Evolutionary conservation across 1,140 invertebrate species (phyloP), one percentile per base, ranked within the genome.

Genomic region (Anastatus disparis): DNA sequence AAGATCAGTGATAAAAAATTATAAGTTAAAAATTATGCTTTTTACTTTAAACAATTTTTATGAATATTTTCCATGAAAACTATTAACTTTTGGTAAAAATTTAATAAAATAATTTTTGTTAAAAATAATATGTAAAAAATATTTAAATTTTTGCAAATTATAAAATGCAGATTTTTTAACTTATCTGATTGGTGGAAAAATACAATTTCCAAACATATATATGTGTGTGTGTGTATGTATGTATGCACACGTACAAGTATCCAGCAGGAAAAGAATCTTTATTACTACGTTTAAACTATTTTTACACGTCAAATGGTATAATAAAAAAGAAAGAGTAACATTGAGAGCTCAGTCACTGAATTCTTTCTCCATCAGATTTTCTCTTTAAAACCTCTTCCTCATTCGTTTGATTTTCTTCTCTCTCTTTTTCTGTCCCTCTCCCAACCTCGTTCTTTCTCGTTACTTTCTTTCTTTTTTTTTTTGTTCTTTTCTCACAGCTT

Each of bases 261-360:
- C 4, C n/a, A 35, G 26, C 10, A 27, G 53, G n/a, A 17, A 12
- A 15, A 56, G 13, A n/a, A 50, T 7, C 2, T 7, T 20, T n/a
- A 24, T n/a, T 6, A 44, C 42, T 55, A 4, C 22, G 38, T 24
- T 46, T 31, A 48, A 62, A 46, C 40, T 62, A 44, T 31, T 48
- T 62, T 62, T 62, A 62, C 58, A 48, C 58, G 58, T 48, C 58
- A 62, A 62, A 44, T n/a, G 58, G 42, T 27, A 24, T 7, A 24
- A 4, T 4, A 31, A 31, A 24, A 9, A 9, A 22, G 9, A 55
- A 2, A 35, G 7, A 31, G 31, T 22, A n/a, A 17, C 15, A 13
- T 26, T 26, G 20, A 22, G n/a, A 22, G 17, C 31, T 40, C 59
- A 20, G 27, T 17, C 6, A 9, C 27, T 48, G 40, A 44, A 61